Conservation (phyloP, 2,888 invertebrate species). For the Lasioglossum leucozonium region DNA sequence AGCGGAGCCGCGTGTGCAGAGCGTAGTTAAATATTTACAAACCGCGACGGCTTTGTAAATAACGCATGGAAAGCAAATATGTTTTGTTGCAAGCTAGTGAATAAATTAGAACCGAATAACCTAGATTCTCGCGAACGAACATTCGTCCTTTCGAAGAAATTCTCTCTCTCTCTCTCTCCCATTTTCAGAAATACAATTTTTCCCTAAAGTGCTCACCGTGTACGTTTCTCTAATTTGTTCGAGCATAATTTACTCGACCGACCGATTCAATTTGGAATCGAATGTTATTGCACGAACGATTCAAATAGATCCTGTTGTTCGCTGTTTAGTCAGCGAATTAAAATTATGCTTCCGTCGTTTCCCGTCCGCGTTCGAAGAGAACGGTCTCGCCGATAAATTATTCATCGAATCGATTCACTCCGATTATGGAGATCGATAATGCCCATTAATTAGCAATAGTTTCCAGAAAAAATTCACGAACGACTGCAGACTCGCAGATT, state of each 20-base stretch:
- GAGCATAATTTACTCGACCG: background rate
- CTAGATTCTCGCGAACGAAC: background rate
- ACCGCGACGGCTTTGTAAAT: background rate
- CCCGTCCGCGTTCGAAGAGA: background rate
- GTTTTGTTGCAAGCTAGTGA: background rate
- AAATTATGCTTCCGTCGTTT: background rate
- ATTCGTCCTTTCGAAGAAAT: background rate
- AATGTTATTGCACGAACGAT: background rate
- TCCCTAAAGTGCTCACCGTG: background rate
- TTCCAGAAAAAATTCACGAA: background rate
- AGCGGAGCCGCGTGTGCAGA: background rate
- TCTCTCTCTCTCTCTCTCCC: no score
- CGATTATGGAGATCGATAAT: background rate
- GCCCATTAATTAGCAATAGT: background rate
- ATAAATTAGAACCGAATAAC: background rate
- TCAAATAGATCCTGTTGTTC: background rate
- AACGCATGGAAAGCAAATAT: background rate
- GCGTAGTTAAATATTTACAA: background rate
- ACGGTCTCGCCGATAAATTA: background rate
- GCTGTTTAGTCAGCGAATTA: background rate
- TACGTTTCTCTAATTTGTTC: background rate
- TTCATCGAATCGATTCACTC: slow-evolving; percentile 1
- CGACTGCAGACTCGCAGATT: background rate
- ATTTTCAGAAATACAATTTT: no score
- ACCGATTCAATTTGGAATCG: background rate